Percentiles rank a stretch among this genome's conserved stretches.
These are phyloP conservation scores for Camponotus floridanus DNA, from an alignment of 1,140 invertebrate genomes.

Conservation along the genomic window DNA sequence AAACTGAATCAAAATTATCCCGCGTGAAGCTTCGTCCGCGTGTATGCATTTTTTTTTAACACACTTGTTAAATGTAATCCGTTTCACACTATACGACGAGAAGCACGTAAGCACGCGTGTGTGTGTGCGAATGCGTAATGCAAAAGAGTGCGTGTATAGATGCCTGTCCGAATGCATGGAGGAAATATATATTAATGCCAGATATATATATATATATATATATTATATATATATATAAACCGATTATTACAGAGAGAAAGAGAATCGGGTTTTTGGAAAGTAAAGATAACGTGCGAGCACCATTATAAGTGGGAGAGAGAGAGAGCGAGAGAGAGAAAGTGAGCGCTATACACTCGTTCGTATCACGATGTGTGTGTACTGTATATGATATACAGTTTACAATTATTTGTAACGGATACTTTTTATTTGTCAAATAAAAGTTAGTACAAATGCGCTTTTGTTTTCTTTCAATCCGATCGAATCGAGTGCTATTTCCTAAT, in stretches of 20 bases:
- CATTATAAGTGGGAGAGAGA: conserved; percentile 55
- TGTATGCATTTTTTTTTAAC: conserved; percentile 60
- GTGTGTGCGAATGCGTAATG: not conserved
- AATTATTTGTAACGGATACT: conserved; percentile 84
- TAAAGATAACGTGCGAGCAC: conserved; percentile 35
- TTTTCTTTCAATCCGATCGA: not conserved
- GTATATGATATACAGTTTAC: conserved; percentile 82
- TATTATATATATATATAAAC: not conserved
- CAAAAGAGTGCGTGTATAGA: too few relatives aligned
- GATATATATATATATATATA: not conserved
- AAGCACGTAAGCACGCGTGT: conserved; percentile 42
- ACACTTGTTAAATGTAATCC: conserved; percentile 55
- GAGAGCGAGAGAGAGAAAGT: conserved; percentile 71
- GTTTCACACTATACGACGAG: conserved; percentile 35
- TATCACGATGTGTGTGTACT: conserved; percentile 78
- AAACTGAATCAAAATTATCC: conserved; percentile 56
- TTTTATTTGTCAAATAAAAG: conserved; percentile 85
- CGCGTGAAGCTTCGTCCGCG: conserved; percentile 50
- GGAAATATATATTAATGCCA: conserved; percentile 5
- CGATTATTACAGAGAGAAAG: conserved; percentile 18
- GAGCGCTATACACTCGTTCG: conserved; percentile 73
- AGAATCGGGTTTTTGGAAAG: conserved; percentile 3
- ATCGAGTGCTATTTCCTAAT: not conserved
- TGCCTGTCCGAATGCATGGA: not conserved
- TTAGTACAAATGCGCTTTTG: conserved; percentile 80